phyloP scores from a whole-genome alignment of 2,888 invertebrate species.

The Nomada goodeniana region DNA sequence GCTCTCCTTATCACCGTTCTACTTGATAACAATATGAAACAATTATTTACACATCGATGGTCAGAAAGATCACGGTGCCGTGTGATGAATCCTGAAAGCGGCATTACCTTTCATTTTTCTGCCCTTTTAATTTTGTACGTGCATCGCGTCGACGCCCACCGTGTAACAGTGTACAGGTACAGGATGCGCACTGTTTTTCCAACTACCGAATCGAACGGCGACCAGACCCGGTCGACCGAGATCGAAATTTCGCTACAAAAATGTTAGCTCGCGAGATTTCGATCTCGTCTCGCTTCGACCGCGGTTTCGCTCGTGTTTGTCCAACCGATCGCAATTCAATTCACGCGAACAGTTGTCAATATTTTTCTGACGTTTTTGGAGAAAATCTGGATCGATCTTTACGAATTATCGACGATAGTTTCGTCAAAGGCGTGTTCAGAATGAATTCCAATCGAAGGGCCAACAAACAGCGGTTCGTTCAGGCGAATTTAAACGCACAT shows the following conservation, averaged over 20 bases:
- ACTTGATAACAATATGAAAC: conserved; percentile 71
- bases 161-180: not conserved
- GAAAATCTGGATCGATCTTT: not conserved
- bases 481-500: conserved; percentile 17
- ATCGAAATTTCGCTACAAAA: conserved; percentile 21
- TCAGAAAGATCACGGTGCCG: conserved; percentile 54
- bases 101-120: not conserved
- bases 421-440: too few relatives aligned
- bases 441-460: not conserved
- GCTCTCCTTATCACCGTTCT: conserved; percentile 58
- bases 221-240: not conserved
- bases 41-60: conserved; percentile 73
- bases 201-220: not conserved
- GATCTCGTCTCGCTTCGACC: conserved; percentile 9
- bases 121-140: not conserved
- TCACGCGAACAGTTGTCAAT: not conserved
- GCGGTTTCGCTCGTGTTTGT: not conserved
- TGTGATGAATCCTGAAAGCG: conserved; percentile 44
- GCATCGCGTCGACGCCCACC: conserved; percentile 27
- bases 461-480: not conserved
- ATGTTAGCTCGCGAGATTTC: not conserved
- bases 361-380: not conserved
- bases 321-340: conserved; percentile 12
- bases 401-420: too few relatives aligned
- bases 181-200: not conserved